Base-by-base conservation (phyloP, 2,888 invertebrate genomes). In the Nomada goodeniana region DNA sequence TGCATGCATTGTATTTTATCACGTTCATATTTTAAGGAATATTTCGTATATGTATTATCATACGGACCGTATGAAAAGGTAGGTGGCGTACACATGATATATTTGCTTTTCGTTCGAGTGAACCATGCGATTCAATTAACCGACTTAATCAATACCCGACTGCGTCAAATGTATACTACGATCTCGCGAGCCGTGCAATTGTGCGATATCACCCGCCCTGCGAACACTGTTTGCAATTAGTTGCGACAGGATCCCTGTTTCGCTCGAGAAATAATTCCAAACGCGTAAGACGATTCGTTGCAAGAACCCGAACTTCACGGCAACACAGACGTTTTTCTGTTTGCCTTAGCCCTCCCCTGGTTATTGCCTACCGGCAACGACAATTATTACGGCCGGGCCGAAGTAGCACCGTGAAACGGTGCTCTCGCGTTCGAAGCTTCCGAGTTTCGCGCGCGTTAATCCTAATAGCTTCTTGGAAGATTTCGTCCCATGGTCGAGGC, bases 381-480 rank as follows among this genome's bases (percentile, higher is more conserved):
- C 85, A 85, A 88, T 88, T 84, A 86, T 76, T 76, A 79, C 77
- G 69, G 47, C 23, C 23, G 55, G 44, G 23, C 29, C 47, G 60
- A 61, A 44, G 52, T n/a, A 55, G 65, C 65, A 83, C 83, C 80
- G 82, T 76, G 83, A 79, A 83, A 82, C 79, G 84, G 76, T 84
- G 77, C 70, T 64, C 55, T 69, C 53, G 47, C 57, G 67, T 9
- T 71, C 60, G 78, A 47, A 85, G 84, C 88, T 88, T 86, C 87
- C 85, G 82, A 88, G 87, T 89, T 89, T 86, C 81, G 85, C 86
- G 84, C 68, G 76, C 82, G 72, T 69, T 77, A 71, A 73, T 72
- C 69, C 80, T 85, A 85, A 88, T 90, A 80, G 86, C 57, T 88
- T 90, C 86, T 88, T 76, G 82, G 86, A 89, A 89, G 87, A 88